Percentiles rank a stretch among this genome's conserved stretches.
Evolutionary conservation across 2,113 vertebrate species (phyloP).

Genomic region (Osmerus eperlanus): DNA sequence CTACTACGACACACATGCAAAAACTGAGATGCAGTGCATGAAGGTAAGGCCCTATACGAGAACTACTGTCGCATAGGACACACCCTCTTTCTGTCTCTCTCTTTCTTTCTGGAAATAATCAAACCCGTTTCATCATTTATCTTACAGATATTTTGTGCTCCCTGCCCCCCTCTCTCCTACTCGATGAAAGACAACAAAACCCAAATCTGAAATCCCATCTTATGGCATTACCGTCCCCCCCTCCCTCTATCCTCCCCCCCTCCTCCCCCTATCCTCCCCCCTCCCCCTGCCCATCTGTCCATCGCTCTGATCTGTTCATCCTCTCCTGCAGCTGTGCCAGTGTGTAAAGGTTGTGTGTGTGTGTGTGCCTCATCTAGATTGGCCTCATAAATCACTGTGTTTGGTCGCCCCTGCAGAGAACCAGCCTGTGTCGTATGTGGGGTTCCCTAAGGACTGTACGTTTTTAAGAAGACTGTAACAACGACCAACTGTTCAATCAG

Average conservation of each 20-base stretch:
- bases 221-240: not conserved
- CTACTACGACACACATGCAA: no score
- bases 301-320: constrained; percentile 31
- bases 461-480: no score
- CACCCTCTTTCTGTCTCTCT: not conserved
- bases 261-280: no score
- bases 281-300: constrained; percentile 35
- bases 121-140: constrained; percentile 14
- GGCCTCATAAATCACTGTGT: not conserved
- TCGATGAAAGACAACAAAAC: constrained; percentile 10
- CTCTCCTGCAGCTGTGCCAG: not conserved
- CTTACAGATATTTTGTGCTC: constrained; percentile 20
- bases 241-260: not conserved
- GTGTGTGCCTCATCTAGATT: not conserved
- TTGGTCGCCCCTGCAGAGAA: constrained; percentile 7
- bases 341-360: not conserved
- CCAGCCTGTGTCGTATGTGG: constrained; percentile 22
- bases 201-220: constrained; percentile 1
- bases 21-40: no score
- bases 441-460: not conserved
- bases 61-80: no score
- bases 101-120: not conserved
- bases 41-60: no score
- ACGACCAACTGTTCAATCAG: no score
- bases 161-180: not conserved